Evolutionary conservation across 2,113 vertebrate species (phyloP).

Genomic region (Butorides virescens): DNA sequence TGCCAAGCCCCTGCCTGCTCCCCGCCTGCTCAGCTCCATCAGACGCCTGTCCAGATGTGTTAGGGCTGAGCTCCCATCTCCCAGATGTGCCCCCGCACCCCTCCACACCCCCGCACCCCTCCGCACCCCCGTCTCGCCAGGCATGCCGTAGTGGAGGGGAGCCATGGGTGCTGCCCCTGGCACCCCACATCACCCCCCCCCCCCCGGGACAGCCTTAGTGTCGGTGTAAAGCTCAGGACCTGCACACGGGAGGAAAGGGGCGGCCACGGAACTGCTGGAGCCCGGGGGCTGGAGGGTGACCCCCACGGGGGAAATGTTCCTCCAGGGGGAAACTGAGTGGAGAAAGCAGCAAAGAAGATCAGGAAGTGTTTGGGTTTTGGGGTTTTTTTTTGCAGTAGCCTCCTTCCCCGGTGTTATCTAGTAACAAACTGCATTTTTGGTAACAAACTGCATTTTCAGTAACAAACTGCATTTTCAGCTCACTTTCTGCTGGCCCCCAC

Average conservation of each 20-base stretch:
- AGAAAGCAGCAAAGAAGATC: neutral
- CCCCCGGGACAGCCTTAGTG: accelerated
- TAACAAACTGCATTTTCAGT: no score
- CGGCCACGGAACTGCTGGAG: no score
- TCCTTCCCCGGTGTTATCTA: neutral
- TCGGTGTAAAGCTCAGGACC: neutral
- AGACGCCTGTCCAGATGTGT: neutral
- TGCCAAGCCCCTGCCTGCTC: neutral
- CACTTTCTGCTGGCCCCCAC: no score
- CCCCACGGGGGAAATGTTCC: neutral
- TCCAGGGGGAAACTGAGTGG: neutral
- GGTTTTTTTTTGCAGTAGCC: neutral
- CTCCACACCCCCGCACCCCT: no score
- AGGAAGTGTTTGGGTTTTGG: neutral
- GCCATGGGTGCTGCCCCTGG: accelerated
- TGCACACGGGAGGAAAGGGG: no score
- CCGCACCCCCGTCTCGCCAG: accelerated
- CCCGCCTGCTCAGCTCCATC: neutral
- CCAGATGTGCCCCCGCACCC: neutral
- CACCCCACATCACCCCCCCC: accelerated
- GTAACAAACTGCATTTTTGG: accelerated
- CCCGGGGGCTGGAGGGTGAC: neutral
- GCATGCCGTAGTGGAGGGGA: accelerated
- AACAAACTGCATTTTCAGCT: accelerated
- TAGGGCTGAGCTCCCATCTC: neutral